Percentiles rank a stretch among this genome's conserved stretches.
Evolutionary conservation across 2,888 invertebrate genomes (phyloP).

Genomic region (Microplitis manilae): DNA sequence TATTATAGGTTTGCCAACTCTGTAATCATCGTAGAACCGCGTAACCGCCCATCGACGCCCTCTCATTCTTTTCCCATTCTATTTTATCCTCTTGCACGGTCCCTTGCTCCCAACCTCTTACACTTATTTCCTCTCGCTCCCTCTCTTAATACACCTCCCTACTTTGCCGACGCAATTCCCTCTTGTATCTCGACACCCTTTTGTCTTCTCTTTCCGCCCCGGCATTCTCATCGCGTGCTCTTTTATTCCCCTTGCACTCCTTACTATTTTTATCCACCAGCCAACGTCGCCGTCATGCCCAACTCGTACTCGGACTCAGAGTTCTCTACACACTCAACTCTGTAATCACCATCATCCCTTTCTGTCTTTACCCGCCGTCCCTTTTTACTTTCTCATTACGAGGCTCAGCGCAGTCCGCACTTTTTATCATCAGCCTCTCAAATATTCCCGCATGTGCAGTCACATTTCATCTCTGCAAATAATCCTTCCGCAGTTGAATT

Average conservation of each 20-base stretch:
- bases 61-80: constrained; percentile 60
- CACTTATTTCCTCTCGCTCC: constrained; percentile 38
- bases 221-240: constrained; percentile 43
- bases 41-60: constrained; percentile 70
- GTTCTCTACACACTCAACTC: constrained; percentile 45
- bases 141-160: constrained; percentile 20
- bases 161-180: constrained; percentile 32
- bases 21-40: constrained; percentile 71
- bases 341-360: constrained; percentile 63
- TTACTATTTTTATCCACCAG: constrained; percentile 41
- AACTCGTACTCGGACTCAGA: background rate
- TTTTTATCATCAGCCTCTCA: constrained; percentile 14
- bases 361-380: constrained; percentile 50
- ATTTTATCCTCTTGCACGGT: constrained; percentile 50
- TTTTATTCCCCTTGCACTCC: constrained; percentile 48
- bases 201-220: constrained; percentile 44
- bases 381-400: constrained; percentile 53
- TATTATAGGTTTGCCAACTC: constrained; percentile 70
- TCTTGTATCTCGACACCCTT: constrained; percentile 45
- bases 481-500: no score
- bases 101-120: constrained; percentile 33
- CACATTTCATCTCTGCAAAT: no score
- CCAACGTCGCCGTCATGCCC: constrained; percentile 42
- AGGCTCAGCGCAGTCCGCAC: background rate
- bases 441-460: background rate